These are phyloP conservation scores for Amphiduros pacificus DNA, from an alignment of 2,888 invertebrate genomes.

Conservation along the genomic window DNA sequence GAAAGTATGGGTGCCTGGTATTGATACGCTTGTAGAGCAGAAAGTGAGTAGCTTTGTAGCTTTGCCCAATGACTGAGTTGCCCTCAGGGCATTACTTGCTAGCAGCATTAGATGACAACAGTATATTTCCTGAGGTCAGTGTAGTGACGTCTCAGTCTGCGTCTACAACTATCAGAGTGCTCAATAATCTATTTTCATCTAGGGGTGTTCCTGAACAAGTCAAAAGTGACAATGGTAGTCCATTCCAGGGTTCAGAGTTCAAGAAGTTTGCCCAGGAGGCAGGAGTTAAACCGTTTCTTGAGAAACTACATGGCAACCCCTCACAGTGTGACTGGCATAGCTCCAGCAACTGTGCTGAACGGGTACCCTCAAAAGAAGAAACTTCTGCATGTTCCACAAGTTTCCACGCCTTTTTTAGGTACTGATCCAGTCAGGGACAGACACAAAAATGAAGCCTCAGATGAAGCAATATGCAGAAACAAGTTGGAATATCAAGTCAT, in stretches of 20 bases:
- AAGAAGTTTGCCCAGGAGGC: background rate
- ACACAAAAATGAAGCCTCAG: background rate
- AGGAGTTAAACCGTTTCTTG: too few relatives aligned
- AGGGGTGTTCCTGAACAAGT: background rate
- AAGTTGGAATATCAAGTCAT: too few relatives aligned
- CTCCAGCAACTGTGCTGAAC: too few relatives aligned
- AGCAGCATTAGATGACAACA: too few relatives aligned
- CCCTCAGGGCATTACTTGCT: background rate
- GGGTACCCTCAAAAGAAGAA: background rate
- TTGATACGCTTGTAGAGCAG: constrained; percentile 3
- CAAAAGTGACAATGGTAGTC: background rate
- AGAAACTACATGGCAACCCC: too few relatives aligned
- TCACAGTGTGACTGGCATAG: too few relatives aligned
- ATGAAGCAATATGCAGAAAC: too few relatives aligned
- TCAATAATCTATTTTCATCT: background rate
- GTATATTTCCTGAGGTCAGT: background rate
- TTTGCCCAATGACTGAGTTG: background rate
- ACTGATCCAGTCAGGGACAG: background rate
- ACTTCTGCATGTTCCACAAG: too few relatives aligned
- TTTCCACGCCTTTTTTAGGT: too few relatives aligned
- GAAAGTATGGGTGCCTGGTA: constrained; percentile 16
- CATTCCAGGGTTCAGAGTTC: background rate
- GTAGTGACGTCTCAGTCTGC: background rate
- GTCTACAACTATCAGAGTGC: background rate
- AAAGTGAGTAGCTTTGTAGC: background rate